phyloP scores from a whole-genome alignment of 2,113 vertebrate genomes.

The Microcebus jonahi region DNA sequence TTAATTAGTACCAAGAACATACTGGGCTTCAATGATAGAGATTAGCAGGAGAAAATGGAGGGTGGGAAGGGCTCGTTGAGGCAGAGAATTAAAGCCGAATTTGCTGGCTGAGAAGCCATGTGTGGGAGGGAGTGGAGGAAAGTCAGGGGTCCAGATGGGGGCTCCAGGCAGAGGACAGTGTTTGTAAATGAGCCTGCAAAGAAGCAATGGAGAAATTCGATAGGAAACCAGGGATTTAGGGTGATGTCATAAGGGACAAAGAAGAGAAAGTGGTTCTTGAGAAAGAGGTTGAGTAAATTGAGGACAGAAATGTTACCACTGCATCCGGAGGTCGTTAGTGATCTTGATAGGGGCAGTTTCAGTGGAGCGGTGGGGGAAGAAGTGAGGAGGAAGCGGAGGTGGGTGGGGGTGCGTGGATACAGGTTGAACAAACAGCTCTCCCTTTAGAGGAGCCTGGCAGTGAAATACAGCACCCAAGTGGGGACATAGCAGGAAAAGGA shows the following conservation, averaged over 20 bases:
- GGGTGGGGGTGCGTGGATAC: too few relatives aligned
- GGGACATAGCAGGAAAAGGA: not conserved
- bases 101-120: not conserved
- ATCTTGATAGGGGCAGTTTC: not conserved
- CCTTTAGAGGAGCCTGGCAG: not conserved
- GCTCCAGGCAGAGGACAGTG: not conserved
- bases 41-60: not conserved
- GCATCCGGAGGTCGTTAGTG: not conserved
- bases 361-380: too few relatives aligned
- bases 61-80: not conserved
- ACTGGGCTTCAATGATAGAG: not conserved
- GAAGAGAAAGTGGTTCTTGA: not conserved
- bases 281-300: not conserved
- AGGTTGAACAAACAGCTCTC: not conserved
- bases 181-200: not conserved
- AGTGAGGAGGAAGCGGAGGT: not conserved
- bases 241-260: too few relatives aligned
- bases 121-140: rapidly evolving
- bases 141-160: not conserved
- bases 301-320: not conserved
- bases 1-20: not conserved
- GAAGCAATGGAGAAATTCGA: not conserved
- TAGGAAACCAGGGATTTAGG: not conserved
- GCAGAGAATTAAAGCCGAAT: not conserved
- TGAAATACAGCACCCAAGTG: not conserved